A percentile compares a stretch with the other conserved stretches of the same genome.
Evolutionary conservation across 1,140 invertebrate species (phyloP).

Genomic region (Elysia chlorotica): DNA sequence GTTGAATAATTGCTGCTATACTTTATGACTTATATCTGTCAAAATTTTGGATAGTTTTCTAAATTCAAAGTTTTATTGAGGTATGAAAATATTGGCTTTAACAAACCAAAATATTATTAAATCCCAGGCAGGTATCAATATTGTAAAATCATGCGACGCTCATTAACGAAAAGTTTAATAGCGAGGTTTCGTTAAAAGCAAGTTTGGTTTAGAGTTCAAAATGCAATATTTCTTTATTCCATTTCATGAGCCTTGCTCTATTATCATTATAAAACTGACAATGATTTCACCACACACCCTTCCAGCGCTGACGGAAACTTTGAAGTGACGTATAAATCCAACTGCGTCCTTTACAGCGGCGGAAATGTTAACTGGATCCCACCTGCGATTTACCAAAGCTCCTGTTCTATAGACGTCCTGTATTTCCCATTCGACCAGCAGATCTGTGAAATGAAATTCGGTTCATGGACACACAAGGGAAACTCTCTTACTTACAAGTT

Average conservation of each 20-base stretch:
- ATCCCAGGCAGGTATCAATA: no score
- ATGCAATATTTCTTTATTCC: neutral
- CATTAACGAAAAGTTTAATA: no score
- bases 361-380: constrained; percentile 96
- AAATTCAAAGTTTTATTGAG: no score
- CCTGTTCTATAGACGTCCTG: constrained; percentile 96
- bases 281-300: neutral
- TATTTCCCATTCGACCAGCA: constrained; percentile 98
- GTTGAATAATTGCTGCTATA: no score
- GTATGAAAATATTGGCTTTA: no score
- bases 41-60: no score
- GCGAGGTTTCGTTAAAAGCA: no score
- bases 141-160: no score
- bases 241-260: neutral
- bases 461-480: constrained; percentile 98
- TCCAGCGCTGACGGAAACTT: constrained; percentile 57
- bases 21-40: no score
- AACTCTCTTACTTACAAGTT: constrained; percentile 93
- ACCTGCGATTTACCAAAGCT: constrained; percentile 98
- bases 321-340: constrained; percentile 85
- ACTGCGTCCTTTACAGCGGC: constrained; percentile 91
- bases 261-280: neutral
- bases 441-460: constrained; percentile 99
- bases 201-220: neutral
- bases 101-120: no score